Evolutionary conservation across 1,140 invertebrate genomes (phyloP), one percentile per base, ranked within the genome.

Genomic region (Formica selysi): DNA sequence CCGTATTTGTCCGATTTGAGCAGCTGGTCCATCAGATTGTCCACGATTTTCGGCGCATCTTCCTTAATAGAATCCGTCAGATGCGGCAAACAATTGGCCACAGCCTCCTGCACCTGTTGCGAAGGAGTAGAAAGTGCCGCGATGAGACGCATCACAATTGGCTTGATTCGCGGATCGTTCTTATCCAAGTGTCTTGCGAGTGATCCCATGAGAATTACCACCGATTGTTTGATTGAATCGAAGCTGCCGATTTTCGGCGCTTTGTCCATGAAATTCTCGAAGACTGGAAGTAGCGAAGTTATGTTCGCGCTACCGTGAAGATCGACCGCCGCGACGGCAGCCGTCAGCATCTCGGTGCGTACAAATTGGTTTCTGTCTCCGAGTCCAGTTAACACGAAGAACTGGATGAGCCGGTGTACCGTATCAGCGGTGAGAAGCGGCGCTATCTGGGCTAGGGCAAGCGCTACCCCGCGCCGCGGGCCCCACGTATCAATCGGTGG

Each of bases 81-180:
- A 91, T 98, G 97, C 2, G 99, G 98, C 57, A 99, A 95, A 93
- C 99, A 99, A 93, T 99, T 99, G 41, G 99, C 98, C 0, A 99
- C 99, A 1, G 99, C 98, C 95, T 99, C 98, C 96, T 99, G 99
- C 1, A 99, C 99, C 96, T 98, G 93, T 94, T 99, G 98, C 41
- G 99, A 99, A 11, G 99, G 99, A 54, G 99, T 99, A 7, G 98
- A 98, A 0, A 99, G 95, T 3, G 99, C 98, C 86, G 98, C 97
- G 57, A 99, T 97, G 44, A 99, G 95, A 91, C 99, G 97, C 87
- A 96, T 96, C 19, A 99, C 97, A 90, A 99, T 99, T 2, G 99
- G 98, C 92, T 98, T 98, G 68, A 98, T 97, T 95, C 98, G 94
- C 1, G 97, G 96, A 95, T 99, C 98, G 90, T 98, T 97, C 71